Base-by-base conservation (phyloP, 2,888 invertebrate genomes). In the Bellardia bayeri region DNA sequence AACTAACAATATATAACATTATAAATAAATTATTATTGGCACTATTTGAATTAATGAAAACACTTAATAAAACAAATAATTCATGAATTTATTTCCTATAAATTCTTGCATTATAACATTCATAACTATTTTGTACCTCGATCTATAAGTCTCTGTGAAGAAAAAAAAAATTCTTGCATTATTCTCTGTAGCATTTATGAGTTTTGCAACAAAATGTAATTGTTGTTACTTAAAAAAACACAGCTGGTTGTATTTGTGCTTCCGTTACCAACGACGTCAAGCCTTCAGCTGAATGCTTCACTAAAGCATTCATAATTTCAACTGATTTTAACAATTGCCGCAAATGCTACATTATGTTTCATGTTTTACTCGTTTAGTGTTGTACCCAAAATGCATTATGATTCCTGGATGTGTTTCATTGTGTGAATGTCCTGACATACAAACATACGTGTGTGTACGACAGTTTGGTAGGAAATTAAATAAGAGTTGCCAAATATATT, bases 321-420 rank as follows among this genome's bases (percentile, higher is more conserved):
- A 81, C 76, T 84, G 72, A 81, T 81, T 87, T 84, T 54, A 87
- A 84, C 87, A 87, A 87, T 85, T 87, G 84, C 84, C 85, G 82
- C 84, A 87, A 87, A 87, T 85, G 78, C 78, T 85, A 85, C 85
- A 87, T 87, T 87, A 85, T 78, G 75, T 58, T 84, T 49, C 86
- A 84, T 87, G 84, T 84, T 87, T 76, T 81, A 81, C 76, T 80
- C 71, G 66, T 87, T 87, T 84, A 76, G 71, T 81, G 58, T 84
- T 87, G 69, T 81, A 64, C 23, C 58, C 66, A 63, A 87, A 84
- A 84, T 81, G 64, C 76, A 72, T 72, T 82, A 63, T 79, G 78
- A 42, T 61, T 63, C 23, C 42, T 69, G 51, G 42, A 69, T 83
- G 69, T 68, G 45, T 37, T 30, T 30, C 7, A 58, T 7, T 63